Evolutionary conservation across 2,113 vertebrate genomes (phyloP), one percentile per base, ranked within the genome.

Genomic region (Dascyllus trimaculatus): DNA sequence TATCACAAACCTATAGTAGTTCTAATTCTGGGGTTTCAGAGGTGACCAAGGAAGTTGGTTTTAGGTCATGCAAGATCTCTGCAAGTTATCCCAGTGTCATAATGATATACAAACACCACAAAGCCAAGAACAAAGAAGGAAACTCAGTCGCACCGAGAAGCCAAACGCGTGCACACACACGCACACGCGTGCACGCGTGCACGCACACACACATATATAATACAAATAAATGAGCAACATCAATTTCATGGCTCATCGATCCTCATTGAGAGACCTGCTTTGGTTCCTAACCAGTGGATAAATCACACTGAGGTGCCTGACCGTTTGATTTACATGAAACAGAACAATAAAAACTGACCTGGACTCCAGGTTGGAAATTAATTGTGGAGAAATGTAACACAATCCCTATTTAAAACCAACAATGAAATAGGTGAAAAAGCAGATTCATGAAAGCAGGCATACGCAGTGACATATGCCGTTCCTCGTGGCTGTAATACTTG

Each of bases 401-500:
- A 17, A 3, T 25, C 26, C 54, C 21, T 17, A 0, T 6, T 26
- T 48, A 1, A 46, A 52, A 72, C 17, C 5, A 24, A 3, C 8
- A 17, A 40, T 2, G 14, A 48, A 11, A 54, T 4, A 4, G 11
- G 19, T 11, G 8, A 11, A 43, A 62, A 19, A 26, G 19, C 35
- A 35, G 29, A 19, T 29, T 46, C 13, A 22, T 0, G 3, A 21
- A 60, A 60, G 35, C 57, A 67, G 8, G 57, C 73, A 53, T 67
- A 72, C 46, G 46, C 59, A 38, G 80, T 45, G 77, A 81, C 84
- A 88, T 84, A 75, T 81, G 87, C 82, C 17, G 5, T 45, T 70
- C 73, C 72, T 63, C 9, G 2, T 66, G 53, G 32, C 67, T 60
- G 48, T 86, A 85, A 89, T 87, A 86, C 85, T 63, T 84, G 71